Evolutionary conservation across 1,140 invertebrate genomes (phyloP).

Genomic region (Stegodyphus mimosarum): DNA sequence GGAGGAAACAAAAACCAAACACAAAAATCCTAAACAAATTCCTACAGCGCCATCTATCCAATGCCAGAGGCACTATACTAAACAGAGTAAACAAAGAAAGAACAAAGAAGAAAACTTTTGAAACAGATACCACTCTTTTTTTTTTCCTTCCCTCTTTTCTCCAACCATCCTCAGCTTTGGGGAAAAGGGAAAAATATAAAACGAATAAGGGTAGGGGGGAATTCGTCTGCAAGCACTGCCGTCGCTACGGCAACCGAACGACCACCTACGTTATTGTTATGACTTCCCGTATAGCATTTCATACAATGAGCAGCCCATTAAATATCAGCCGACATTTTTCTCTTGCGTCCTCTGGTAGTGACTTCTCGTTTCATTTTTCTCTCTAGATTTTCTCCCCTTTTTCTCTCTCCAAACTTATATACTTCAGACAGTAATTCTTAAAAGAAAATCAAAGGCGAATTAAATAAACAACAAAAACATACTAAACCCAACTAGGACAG

Average conservation of each 20-base stretch:
- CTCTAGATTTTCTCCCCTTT: slow-evolving; percentile 9
- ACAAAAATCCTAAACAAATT: neutral
- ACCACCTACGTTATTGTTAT: slow-evolving; percentile 55
- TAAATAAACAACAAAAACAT: too few species aligned
- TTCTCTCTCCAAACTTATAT: neutral
- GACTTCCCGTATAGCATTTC: slow-evolving; percentile 56
- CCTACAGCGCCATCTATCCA: neutral
- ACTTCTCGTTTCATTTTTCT: neutral
- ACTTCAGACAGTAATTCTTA: too few species aligned
- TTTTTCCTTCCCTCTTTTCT: neutral
- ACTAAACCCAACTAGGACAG: too few species aligned
- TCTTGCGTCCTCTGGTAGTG: slow-evolving; percentile 13
- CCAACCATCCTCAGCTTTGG: neutral
- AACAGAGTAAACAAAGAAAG: slow-evolving; percentile 5
- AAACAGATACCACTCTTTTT: slow-evolving; percentile 8
- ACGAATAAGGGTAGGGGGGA: neutral
- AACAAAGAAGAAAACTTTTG: neutral
- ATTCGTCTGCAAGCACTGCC: neutral
- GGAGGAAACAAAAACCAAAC: too few species aligned
- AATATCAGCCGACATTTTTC: slow-evolving; percentile 46
- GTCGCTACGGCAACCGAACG: slow-evolving; percentile 33
- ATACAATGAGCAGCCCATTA: slow-evolving; percentile 54
- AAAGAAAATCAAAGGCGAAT: too few species aligned
- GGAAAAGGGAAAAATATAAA: slow-evolving; percentile 6
- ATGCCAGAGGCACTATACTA: slow-evolving; percentile 1